Percentiles rank a stretch among this genome's conserved stretches.
These are phyloP conservation scores for Drosophila yooni DNA, from an alignment of 2,888 invertebrate species.

Conservation along the genomic window DNA sequence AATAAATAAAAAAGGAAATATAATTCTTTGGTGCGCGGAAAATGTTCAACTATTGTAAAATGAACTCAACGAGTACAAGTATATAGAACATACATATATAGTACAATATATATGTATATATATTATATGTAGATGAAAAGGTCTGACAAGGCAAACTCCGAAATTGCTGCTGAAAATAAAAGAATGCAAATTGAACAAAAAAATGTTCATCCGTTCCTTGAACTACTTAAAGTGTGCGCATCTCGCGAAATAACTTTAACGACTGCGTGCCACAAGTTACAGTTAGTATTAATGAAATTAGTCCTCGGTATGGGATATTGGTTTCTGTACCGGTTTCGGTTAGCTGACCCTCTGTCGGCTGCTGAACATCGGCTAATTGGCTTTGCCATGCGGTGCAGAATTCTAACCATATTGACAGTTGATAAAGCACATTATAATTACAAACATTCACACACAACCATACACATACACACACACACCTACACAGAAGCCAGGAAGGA, in stretches of 20 bases:
- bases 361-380: conserved; percentile 44
- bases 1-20: conserved; percentile 23
- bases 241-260: conserved; percentile 22
- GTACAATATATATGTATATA: neutral
- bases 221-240: conserved; percentile 14
- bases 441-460: conserved; percentile 5
- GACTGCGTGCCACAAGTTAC: neutral
- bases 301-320: conserved; percentile 4
- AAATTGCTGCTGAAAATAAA: conserved; percentile 41
- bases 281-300: conserved; percentile 36
- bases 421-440: conserved; percentile 59
- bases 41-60: conserved; percentile 46
- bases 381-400: conserved; percentile 42
- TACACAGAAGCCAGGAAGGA: neutral
- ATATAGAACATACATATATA: neutral
- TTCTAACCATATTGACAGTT: conserved; percentile 57
- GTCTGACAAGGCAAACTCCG: conserved; percentile 10
- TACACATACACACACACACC: conserved; percentile 13
- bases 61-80: conserved; percentile 2
- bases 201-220: neutral
- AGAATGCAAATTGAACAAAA: conserved; percentile 34
- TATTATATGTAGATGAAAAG: conserved; percentile 1
- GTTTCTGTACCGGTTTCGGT: conserved; percentile 49
- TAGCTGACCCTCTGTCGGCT: conserved; percentile 36
- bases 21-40: conserved; percentile 43